Conservation (phyloP, 1,140 invertebrate genomes). For the Theocolax elegans region DNA sequence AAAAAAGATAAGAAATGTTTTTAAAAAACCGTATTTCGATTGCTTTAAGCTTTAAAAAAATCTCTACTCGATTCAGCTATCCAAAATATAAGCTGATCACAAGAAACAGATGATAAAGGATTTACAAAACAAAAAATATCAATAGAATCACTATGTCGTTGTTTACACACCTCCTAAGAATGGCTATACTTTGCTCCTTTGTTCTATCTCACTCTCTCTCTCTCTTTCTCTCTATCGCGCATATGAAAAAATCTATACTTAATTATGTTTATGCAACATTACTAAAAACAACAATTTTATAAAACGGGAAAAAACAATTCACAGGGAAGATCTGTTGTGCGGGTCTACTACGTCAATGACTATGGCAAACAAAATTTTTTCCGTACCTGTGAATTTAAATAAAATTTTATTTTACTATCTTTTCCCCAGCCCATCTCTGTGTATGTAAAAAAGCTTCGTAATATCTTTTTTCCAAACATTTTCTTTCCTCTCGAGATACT, state of each 20-base stretch:
- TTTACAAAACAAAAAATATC: background rate
- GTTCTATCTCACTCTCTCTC: background rate
- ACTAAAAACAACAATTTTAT: constrained; percentile 14
- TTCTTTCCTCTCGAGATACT: background rate
- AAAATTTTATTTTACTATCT: background rate
- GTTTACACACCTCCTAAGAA: constrained; percentile 4
- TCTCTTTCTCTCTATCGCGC: background rate
- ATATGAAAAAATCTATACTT: background rate
- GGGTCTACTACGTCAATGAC: constrained; percentile 3
- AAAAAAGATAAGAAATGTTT: constrained; percentile 36
- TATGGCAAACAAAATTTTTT: constrained; percentile 5
- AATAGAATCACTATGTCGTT: constrained; percentile 34
- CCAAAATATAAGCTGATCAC: background rate
- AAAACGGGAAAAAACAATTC: constrained; percentile 17
- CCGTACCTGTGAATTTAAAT: background rate
- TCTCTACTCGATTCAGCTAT: no score
- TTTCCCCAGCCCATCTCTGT: background rate
- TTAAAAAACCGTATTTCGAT: no score
- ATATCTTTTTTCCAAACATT: background rate
- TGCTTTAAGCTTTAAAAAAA: constrained; percentile 18
- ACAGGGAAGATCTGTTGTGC: constrained; percentile 16
- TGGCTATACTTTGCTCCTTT: background rate
- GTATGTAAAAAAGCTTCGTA: constrained; percentile 17
- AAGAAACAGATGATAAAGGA: constrained; percentile 17
- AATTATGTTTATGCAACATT: background rate